A percentile compares a stretch with the other conserved stretches of the same genome.
Conservation (phyloP, 1,140 invertebrate species). For the Geopemphigus sp. region DNA sequence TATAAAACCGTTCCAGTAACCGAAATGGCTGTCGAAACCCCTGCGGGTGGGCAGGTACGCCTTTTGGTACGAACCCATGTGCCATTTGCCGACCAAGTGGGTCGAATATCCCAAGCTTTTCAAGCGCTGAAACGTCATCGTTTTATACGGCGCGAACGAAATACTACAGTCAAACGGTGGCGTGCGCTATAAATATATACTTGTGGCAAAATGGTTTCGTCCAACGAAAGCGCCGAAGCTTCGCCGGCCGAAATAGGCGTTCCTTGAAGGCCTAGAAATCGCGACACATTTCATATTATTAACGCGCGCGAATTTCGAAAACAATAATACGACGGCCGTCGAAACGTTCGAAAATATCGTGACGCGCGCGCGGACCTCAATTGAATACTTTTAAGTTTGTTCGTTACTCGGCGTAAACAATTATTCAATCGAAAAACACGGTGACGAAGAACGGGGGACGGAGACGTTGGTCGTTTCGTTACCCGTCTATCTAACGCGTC, state of each 20-base stretch:
- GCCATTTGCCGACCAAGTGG: slow-evolving; percentile 71
- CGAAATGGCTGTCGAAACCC: slow-evolving; percentile 68
- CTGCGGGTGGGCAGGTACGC: slow-evolving; percentile 62
- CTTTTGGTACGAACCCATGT: slow-evolving; percentile 64
- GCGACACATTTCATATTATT: background rate
- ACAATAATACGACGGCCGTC: no score
- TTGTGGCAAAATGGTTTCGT: slow-evolving; percentile 62
- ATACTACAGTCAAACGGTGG: no score
- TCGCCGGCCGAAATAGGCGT: slow-evolving; percentile 60
- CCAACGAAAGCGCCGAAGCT: slow-evolving; percentile 61
- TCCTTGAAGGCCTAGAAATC: slow-evolving; percentile 63
- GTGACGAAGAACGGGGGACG: no score
- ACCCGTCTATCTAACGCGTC: no score
- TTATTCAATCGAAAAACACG: no score
- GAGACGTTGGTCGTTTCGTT: no score
- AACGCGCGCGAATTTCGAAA: no score
- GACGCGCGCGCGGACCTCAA: no score
- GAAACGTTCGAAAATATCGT: no score
- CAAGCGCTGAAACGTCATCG: slow-evolving; percentile 56
- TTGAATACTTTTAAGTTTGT: no score
- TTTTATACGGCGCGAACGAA: background rate
- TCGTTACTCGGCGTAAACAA: no score
- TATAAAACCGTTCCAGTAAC: slow-evolving; percentile 65
- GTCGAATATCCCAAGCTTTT: slow-evolving; percentile 65
- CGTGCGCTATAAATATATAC: background rate